Base-by-base conservation (phyloP, 2,113 vertebrate species). In the Strix aluco region DNA sequence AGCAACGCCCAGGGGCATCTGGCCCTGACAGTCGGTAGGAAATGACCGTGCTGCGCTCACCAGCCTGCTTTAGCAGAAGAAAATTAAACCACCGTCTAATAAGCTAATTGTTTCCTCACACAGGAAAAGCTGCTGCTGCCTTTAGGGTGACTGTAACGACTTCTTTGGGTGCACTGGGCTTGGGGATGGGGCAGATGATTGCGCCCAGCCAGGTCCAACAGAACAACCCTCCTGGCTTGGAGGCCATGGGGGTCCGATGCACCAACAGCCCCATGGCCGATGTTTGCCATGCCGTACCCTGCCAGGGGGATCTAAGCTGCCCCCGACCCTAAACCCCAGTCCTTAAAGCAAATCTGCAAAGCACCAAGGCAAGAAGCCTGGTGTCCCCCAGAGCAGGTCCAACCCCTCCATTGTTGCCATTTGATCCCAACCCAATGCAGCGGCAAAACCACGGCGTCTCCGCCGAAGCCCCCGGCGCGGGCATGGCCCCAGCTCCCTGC, bases 101-200 rank as follows among this genome's bases (percentile, higher is more conserved):
- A 73, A 80, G 61, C 38, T 90, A 90, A 91, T 97, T 86, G 74
- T 92, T 97, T 97, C 93, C 96, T 95, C 44, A 6, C 62, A 71
- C 90, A 93, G 96, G 95, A 95, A 95, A 88, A 92, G 25, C 54
- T 38, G 63, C 62, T 63, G 19, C 65, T 34, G 86, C 46, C 44
- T 57, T 49, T 7, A 20, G 74, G 32, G 86, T 38, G 80, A 23
- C 75, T 85, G 77, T 23, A 15, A 27, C 1, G 21, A 51, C 22
- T 49, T 38, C 51, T 55, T 29, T 29, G 81, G 51, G 70, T 26
- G 36, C 0, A 1, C 72, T 19, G 25, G 49, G n/a, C 26, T 70
- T 2, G 1, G 44, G 58, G 77, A 38, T 32, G 32, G 36, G 54
- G 59, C 0, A 0, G 57, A 13, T 46, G 26, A 20, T 34, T 51